Base-by-base conservation (phyloP, 1,140 invertebrate genomes). In the Drosophila tsacasi region DNA sequence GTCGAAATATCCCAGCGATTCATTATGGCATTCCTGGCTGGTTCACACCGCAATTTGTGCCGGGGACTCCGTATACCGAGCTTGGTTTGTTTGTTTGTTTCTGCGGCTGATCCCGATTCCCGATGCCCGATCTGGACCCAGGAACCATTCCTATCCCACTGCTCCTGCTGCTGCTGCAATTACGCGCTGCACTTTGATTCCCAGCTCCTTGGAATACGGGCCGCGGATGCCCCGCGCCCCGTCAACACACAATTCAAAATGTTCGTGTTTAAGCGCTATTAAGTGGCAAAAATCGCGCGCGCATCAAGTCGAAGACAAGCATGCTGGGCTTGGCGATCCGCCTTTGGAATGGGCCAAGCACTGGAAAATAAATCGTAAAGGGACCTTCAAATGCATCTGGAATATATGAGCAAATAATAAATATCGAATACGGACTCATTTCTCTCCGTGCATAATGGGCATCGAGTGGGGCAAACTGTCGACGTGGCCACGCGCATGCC, bases 201-300 rank as follows among this genome's bases (percentile, higher is more conserved):
- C 66, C 68, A 61, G 74, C 55, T 58, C 67, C 68, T 65, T 50
- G 19, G 23, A 32, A 50, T 30, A 54, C 42, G 17, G 35, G 30
- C 57, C 67, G 46, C 19, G 44, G 44, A 46, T 46, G 30, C 37
- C 42, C 75, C 49, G 60, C 57, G 6, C 39, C 60, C 52, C 62
- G 23, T 49, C 69, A 49, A 49, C 47, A 57, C 81, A 90, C 78
- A 92, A 92, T 87, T 87, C 86, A 79, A 92, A 92, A 92, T 92
- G 91, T 92, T 92, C 91, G 91, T 92, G 91, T 91, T 92, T 92
- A 92, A 92, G 91, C 91, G 91, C 91, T 92, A 92, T 92, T 92
- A 92, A 92, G 81, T 90, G 82, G 87, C 86, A 86, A 91, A 91
- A 90, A 91, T 90, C 85, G 85, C 85, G 82, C 85, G 81, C 79